Evolutionary conservation across 2,113 vertebrate genomes (phyloP), one percentile per base, ranked within the genome.

Genomic region (Empidonax traillii): DNA sequence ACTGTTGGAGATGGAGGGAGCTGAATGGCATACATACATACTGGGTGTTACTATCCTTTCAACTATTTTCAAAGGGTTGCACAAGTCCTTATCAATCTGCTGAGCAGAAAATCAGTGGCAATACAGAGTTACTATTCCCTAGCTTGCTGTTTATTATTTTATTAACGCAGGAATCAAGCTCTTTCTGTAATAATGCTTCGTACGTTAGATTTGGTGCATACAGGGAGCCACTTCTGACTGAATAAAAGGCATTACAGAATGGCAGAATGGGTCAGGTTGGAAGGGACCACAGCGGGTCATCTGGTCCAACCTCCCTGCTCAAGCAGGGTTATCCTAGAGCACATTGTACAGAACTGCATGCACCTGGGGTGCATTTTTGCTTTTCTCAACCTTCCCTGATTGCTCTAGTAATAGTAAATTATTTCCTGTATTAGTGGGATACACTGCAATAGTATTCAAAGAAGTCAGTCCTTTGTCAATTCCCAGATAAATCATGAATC

Each of bases 161-260:
- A 17, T 19, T 66, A 19, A 33, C 27, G 31, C 1, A 82, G 19
- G 18, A 71, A 61, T 71, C 63, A 49, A 87, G 39, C 14, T 55
- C 51, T 56, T 87, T 44, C 63, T 67, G 24, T 44, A 43, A 39
- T 39, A 62, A 44, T 43, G 18, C 28, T 53, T 30, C 8, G 14
- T 30, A 47, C 0, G 0, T 35, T 4, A 67, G 24, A n/a, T 67
- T 75, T 83, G 52, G 66, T 21, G 23, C 37, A 33, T 15, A 33
- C n/a, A 66, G 15, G n/a, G 31, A 83, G 12, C 6, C 56, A 18
- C 27, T 82, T 88, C 10, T 35, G n/a, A 49, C 16, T 30, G n/a
- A 75, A 71, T 18, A 44, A 89, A 88, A 75, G 52, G n/a, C 21
- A 27, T 47, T 33, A 55, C 35, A 76, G 47, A 62, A 49, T 20